A percentile compares a stretch with the other conserved stretches of the same genome.
Conservation (phyloP, 2,113 vertebrate genomes). For the Geothlypis trichas region DNA sequence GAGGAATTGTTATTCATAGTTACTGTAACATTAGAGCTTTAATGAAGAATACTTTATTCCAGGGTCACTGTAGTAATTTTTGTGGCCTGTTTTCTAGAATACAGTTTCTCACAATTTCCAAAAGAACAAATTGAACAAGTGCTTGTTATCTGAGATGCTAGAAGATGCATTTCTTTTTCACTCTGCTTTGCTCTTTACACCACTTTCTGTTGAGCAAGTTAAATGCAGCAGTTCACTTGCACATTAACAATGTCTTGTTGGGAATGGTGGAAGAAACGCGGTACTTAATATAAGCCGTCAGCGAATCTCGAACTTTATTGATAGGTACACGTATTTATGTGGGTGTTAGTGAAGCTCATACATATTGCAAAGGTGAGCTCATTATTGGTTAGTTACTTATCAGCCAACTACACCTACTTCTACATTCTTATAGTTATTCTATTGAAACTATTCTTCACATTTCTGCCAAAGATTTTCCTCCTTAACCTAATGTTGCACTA, state of each 20-base stretch:
- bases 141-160: neutral
- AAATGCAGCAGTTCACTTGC: neutral
- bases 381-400: too few relatives aligned
- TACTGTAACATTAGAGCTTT: neutral
- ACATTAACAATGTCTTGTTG: neutral
- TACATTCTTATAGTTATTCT: too few relatives aligned
- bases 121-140: neutral
- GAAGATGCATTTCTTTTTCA: neutral
- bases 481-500: too few relatives aligned
- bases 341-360: too few relatives aligned
- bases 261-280: too few relatives aligned
- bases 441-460: too few relatives aligned
- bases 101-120: neutral
- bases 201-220: neutral
- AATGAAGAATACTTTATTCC: neutral
- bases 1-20: neutral
- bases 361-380: too few relatives aligned
- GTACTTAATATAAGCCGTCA: too few relatives aligned
- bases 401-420: too few relatives aligned
- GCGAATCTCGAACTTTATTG: too few relatives aligned
- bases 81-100: neutral
- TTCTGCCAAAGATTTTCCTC: too few relatives aligned
- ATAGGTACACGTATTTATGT: too few relatives aligned
- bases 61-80: neutral
- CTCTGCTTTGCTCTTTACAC: neutral